phyloP scores from a whole-genome alignment of 2,888 invertebrate genomes.

The Leptothorax acervorum region DNA sequence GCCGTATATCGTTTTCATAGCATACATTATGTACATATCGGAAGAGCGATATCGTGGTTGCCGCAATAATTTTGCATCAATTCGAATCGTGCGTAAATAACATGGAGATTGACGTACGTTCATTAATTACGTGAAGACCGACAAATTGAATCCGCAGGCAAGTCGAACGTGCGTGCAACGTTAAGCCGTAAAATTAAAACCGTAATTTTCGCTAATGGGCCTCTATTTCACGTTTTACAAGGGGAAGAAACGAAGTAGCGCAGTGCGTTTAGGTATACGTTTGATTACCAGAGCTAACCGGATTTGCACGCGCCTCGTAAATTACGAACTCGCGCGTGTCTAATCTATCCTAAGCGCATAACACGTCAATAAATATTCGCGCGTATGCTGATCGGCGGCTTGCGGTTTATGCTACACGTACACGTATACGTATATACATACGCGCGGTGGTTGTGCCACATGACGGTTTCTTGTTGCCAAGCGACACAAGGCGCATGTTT shows the following conservation, averaged over 20 bases:
- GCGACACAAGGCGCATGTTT: slow-evolving; percentile 12
- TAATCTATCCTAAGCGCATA: slow-evolving; percentile 43
- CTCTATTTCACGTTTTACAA: background rate
- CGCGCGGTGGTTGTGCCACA: background rate
- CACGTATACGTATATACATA: background rate
- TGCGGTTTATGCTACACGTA: slow-evolving; percentile 23
- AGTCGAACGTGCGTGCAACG: background rate
- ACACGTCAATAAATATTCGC: slow-evolving; percentile 50
- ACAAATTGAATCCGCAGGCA: slow-evolving; percentile 7
- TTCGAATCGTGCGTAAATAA: slow-evolving; percentile 44
- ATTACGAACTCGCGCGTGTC: slow-evolving; percentile 29
- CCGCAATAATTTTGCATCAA: slow-evolving; percentile 46
- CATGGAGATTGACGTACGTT: slow-evolving; percentile 29
- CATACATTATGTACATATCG: slow-evolving; percentile 12
- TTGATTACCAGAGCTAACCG: background rate
- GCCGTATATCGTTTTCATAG: slow-evolving; percentile 33
- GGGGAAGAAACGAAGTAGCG: background rate
- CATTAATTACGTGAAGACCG: slow-evolving; percentile 42
- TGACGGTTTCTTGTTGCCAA: slow-evolving; percentile 38
- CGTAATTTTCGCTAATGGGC: background rate
- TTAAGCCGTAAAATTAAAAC: slow-evolving; percentile 9
- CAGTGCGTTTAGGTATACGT: background rate
- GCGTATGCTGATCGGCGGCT: slow-evolving; percentile 42
- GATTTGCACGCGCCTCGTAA: slow-evolving; percentile 15
- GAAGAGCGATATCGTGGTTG: slow-evolving; percentile 19